These are phyloP conservation scores for Actinopyga echinites DNA, from an alignment of 53 echinoderm and acorn worm species.

Conservation along the genomic window DNA sequence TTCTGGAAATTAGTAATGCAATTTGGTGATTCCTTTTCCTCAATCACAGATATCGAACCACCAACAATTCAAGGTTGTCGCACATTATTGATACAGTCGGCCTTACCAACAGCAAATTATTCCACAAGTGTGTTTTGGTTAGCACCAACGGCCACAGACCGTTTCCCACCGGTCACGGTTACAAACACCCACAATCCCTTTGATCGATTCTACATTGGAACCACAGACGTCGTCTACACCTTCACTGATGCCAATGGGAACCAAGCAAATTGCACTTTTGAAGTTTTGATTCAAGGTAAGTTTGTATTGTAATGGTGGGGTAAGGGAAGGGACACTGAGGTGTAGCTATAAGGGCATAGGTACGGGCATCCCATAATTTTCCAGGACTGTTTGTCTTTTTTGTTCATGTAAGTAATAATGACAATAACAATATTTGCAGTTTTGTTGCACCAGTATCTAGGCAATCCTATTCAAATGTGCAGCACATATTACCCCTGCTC, in stretches of 20 bases:
- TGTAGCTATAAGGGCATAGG: too few species aligned
- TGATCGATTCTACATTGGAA: constrained; percentile 46
- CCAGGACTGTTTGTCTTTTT: too few species aligned
- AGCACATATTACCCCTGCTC: too few species aligned
- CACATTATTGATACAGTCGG: not conserved
- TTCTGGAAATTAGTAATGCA: not conserved
- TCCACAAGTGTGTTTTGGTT: constrained; percentile 15
- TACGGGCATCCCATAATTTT: too few species aligned
- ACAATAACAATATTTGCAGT: too few species aligned
- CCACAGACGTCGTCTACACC: constrained; percentile 46
- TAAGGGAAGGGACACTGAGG: too few species aligned
- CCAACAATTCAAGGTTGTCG: constrained; percentile 19
- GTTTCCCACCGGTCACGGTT: not conserved
- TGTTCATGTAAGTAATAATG: too few species aligned
- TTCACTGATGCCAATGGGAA: constrained; percentile 57
- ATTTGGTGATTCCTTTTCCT: not conserved
- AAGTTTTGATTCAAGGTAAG: constrained; percentile 41
- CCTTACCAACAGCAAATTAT: not conserved
- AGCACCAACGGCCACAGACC: constrained; percentile 33
- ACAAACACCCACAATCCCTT: constrained; percentile 7
- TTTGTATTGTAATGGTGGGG: not conserved
- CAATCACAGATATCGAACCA: constrained; percentile 28
- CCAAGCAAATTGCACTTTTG: constrained; percentile 45
- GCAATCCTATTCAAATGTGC: too few species aligned
- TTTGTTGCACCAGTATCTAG: too few species aligned